A percentile compares a stretch with the other conserved stretches of the same genome.
Conservation (phyloP, 1,140 invertebrate species). For the Lasaia peninsularis region DNA sequence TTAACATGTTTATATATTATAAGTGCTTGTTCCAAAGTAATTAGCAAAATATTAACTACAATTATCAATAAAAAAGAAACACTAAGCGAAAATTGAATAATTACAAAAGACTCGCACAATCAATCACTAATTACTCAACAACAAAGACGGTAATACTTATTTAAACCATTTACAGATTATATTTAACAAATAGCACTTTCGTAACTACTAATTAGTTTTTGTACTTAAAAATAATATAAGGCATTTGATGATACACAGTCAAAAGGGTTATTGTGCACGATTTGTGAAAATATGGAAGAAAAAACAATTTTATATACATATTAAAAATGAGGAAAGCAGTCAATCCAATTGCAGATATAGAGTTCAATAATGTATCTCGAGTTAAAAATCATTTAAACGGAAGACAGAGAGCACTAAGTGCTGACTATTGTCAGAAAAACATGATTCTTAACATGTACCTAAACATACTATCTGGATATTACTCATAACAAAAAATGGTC, state of each 20-base stretch:
- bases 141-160: constrained; percentile 25
- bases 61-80: neutral
- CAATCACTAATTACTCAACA: neutral
- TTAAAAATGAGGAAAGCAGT: no score
- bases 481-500: no score
- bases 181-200: constrained; percentile 41
- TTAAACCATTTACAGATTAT: constrained; percentile 32
- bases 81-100: neutral
- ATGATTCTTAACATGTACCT: no score
- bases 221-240: constrained; percentile 59
- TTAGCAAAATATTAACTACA: neutral
- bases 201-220: constrained; percentile 48
- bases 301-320: neutral
- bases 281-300: neutral
- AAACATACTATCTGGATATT: no score
- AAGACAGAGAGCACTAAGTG: no score
- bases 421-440: no score
- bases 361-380: no score
- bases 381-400: no score
- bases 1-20: no score
- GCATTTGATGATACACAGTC: constrained; percentile 42
- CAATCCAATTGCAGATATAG: no score
- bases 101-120: neutral
- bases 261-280: constrained; percentile 45
- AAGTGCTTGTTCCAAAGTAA: no score